phyloP scores from a whole-genome alignment of 2,113 vertebrate species.

The Brevimyrus niger region DNA sequence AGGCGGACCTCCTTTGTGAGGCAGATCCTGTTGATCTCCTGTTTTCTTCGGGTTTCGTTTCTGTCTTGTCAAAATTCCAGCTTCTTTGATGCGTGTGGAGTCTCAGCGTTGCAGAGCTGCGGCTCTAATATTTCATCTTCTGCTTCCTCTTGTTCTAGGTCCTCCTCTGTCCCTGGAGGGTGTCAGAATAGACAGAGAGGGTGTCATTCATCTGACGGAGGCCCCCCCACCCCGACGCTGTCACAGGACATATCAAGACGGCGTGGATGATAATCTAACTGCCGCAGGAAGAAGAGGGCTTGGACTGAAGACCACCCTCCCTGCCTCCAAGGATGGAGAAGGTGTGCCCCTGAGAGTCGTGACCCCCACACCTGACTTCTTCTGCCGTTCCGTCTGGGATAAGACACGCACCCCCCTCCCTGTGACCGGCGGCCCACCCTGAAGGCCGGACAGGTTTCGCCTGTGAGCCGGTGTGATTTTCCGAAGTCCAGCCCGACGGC shows the following conservation, averaged over 20 bases:
- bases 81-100: background rate
- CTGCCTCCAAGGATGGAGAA: constrained; percentile 17
- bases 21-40: background rate
- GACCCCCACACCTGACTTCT: constrained; percentile 28
- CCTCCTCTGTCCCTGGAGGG: constrained; percentile 36
- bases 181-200: constrained; percentile 46
- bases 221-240: constrained; percentile 37
- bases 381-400: background rate
- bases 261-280: constrained; percentile 48
- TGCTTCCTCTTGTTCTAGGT: constrained; percentile 47
- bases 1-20: background rate
- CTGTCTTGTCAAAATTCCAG: background rate
- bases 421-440: constrained; percentile 10
- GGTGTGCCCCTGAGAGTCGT: constrained; percentile 23
- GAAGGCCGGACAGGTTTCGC: constrained; percentile 36
- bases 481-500: constrained; percentile 55
- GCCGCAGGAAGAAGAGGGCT: constrained; percentile 39
- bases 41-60: background rate
- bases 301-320: constrained; percentile 35
- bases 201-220: constrained; percentile 36
- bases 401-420: background rate
- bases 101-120: constrained; percentile 44
- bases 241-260: constrained; percentile 49
- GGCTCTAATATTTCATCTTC: constrained; percentile 46
- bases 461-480: constrained; percentile 48